A percentile compares a stretch with the other conserved stretches of the same genome.
These are phyloP conservation scores for Thrips palmi DNA, from an alignment of 1,140 invertebrate species.

Conservation along the genomic window DNA sequence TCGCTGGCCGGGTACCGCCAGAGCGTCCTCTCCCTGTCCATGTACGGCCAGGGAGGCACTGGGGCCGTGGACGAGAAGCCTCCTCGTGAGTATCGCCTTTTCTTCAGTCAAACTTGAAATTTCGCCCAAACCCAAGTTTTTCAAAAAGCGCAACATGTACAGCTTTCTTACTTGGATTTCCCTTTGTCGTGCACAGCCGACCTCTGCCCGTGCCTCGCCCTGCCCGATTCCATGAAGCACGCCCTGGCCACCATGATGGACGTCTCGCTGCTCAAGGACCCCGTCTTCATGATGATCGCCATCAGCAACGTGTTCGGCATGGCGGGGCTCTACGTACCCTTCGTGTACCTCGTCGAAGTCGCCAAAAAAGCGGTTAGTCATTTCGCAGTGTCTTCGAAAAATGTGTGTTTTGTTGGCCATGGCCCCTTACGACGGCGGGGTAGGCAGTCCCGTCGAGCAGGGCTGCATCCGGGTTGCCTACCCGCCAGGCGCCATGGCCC, in stretches of 20 bases:
- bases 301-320: constrained; percentile 88
- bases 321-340: constrained; percentile 88
- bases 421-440: too few species aligned
- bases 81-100: constrained; percentile 34
- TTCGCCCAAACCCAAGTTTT: neutral
- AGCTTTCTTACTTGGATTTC: constrained; percentile 12
- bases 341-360: constrained; percentile 78
- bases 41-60: constrained; percentile 26
- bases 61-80: constrained; percentile 41
- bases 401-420: too few species aligned
- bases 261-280: constrained; percentile 71
- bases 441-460: too few species aligned
- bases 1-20: constrained; percentile 73
- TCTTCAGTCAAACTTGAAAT: neutral
- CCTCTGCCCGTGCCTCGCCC: constrained; percentile 55
- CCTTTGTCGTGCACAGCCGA: too few species aligned
- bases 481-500: too few species aligned
- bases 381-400: too few species aligned
- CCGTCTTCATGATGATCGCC: constrained; percentile 81
- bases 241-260: constrained; percentile 87
- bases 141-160: neutral
- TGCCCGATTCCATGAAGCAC: constrained; percentile 62
- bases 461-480: too few species aligned
- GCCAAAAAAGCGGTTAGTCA: constrained; percentile 43
- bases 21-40: constrained; percentile 59